These are phyloP conservation scores for Chloroceryle amazona DNA, from an alignment of 2,797 vertebrate genomes.

Conservation along the genomic window DNA sequence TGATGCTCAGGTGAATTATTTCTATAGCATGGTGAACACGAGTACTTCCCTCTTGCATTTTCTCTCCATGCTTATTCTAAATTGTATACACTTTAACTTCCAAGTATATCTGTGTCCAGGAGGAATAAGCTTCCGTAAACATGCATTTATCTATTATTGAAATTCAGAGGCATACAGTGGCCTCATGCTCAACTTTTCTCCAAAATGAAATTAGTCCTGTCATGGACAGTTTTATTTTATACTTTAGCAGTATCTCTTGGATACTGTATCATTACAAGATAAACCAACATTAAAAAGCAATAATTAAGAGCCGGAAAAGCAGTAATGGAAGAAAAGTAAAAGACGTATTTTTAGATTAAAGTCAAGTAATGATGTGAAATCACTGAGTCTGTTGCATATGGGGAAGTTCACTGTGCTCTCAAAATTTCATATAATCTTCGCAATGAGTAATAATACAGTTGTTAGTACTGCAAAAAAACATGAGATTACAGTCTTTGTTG, in stretches of 20 bases:
- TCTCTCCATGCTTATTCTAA: not conserved
- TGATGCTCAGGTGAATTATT: not conserved
- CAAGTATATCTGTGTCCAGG: not conserved
- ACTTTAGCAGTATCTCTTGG: not conserved
- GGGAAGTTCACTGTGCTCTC: not conserved
- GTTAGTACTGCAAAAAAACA: not conserved
- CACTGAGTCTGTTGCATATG: not conserved
- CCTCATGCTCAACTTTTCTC: not conserved
- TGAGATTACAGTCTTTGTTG: not conserved
- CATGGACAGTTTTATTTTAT: not conserved
- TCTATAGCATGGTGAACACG: not conserved
- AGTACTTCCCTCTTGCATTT: not conserved
- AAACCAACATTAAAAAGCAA: not conserved
- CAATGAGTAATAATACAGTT: not conserved
- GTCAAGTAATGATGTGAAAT: not conserved
- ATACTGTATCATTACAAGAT: not conserved
- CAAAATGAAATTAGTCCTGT: not conserved
- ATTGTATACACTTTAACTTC: not conserved
- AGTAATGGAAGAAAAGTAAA: not conserved
- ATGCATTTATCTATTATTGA: not conserved
- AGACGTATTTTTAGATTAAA: not conserved
- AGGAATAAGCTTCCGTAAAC: not conserved
- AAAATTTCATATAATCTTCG: not conserved
- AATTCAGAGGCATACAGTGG: not conserved
- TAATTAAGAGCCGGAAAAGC: not conserved